Base-by-base conservation (phyloP, 1,140 invertebrate species). In the Pachypeltis micranthus region DNA sequence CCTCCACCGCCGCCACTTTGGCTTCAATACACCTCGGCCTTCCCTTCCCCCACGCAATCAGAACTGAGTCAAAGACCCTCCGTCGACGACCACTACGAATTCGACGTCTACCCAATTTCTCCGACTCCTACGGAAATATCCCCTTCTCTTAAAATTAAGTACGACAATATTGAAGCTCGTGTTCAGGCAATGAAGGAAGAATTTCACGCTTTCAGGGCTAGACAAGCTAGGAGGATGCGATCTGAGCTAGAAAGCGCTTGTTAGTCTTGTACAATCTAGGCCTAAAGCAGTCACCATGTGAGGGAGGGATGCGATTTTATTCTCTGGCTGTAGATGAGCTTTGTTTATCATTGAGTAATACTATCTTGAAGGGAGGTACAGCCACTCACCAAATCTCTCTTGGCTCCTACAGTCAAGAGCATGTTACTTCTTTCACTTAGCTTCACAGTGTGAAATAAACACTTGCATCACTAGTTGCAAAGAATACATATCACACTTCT, bases 131-230 rank as follows among this genome's bases (percentile, higher is more conserved):
- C 84, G 19, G 84, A 84, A 0, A 79, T 81, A 0, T 67, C 65
- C 16, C 84, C 67, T 14, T 62, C 63, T 19, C 55, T 65, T 1
- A 76, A 66, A 70, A 71, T 84, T 44, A 81, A 83, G 3, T 84
- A 86, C 57, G 85, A 89, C 68, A 90, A 91, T 73, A 90, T 92
- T 67, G 90, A 93, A 71, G 89, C 91, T 2, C 79, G 93, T 57
- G 90, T 96, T 60, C 88, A 92, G 67, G 91, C 91, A 28, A 93
- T 96, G 87, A 92, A 94, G 69, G 90, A 94, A 72, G 93, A 96
- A 74, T 97, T 95, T 75, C 85, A 93, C 72, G 87, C 93, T 72
- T 96, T 93, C 75, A 81, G 91, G 60, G 86, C 91, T 70, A 79
- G 90, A 39, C 91, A 94, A 73, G 90, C 89, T 51, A 71, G 76